Evolutionary conservation across 2,797 vertebrate genomes (phyloP).

Genomic region (Bucorvus abyssinicus): DNA sequence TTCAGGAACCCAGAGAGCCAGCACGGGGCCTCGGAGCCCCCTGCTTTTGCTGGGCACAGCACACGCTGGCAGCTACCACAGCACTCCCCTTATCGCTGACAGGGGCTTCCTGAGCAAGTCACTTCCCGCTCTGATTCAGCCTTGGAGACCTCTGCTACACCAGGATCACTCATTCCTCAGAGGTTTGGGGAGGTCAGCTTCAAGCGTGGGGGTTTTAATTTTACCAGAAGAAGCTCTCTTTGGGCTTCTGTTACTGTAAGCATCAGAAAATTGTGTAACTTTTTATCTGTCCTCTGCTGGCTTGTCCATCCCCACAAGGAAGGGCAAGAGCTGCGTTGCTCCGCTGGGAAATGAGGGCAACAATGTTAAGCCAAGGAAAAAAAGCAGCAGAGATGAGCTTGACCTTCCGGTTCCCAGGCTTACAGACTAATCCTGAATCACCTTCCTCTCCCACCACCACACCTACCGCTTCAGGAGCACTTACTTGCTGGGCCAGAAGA

Average conservation of each 20-base stretch:
- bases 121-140: neutral
- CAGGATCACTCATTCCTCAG: neutral
- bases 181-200: neutral
- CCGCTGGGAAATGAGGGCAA: neutral
- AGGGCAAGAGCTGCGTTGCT: neutral
- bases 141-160: fast-evolving
- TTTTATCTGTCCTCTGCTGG: neutral
- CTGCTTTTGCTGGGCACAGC: fast-evolving
- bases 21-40: fast-evolving
- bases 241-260: neutral
- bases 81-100: fast-evolving
- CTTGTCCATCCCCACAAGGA: neutral
- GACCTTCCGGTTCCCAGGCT: neutral
- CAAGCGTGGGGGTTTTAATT: neutral
- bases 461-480: neutral
- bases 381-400: neutral
- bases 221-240: neutral
- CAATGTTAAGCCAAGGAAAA: neutral
- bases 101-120: neutral
- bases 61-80: neutral
- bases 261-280: neutral
- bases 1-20: fast-evolving
- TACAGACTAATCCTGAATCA: neutral
- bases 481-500: neutral
- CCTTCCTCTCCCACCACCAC: conserved; percentile 1